Conservation (phyloP, 1,140 invertebrate genomes). For the Calliphora vicina region DNA sequence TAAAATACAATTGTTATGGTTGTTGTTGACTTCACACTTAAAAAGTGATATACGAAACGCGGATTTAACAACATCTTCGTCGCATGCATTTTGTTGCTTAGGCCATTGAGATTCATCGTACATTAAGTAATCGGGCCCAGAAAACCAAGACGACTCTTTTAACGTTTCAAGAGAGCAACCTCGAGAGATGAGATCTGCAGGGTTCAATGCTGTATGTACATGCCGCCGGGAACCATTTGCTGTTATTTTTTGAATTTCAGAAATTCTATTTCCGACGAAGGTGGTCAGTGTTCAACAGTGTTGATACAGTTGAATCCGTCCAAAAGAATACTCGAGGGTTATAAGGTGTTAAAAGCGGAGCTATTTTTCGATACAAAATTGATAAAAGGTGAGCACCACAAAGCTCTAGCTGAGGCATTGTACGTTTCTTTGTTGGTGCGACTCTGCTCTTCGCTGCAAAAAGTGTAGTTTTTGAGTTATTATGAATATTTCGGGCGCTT, state of each 20-base stretch:
- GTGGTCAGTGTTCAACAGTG: too few relatives aligned
- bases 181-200: not conserved
- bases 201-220: not conserved
- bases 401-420: not conserved
- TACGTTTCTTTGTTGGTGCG: not conserved
- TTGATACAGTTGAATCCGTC: not conserved
- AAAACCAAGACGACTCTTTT: too few relatives aligned
- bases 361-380: not conserved
- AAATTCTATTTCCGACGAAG: too few relatives aligned
- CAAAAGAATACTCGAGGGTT: too few relatives aligned
- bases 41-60: not conserved
- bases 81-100: too few relatives aligned
- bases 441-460: not conserved
- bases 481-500: not conserved
- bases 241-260: too few relatives aligned
- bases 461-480: not conserved
- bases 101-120: too few relatives aligned
- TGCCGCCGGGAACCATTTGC: too few relatives aligned
- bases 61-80: not conserved
- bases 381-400: not conserved
- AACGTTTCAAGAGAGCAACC: too few relatives aligned
- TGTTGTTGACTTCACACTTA: not conserved
- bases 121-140: too few relatives aligned
- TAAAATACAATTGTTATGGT: not conserved
- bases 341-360: not conserved